Base-by-base conservation (phyloP, 2,797 vertebrate species). In the Phataginus tricuspis region DNA sequence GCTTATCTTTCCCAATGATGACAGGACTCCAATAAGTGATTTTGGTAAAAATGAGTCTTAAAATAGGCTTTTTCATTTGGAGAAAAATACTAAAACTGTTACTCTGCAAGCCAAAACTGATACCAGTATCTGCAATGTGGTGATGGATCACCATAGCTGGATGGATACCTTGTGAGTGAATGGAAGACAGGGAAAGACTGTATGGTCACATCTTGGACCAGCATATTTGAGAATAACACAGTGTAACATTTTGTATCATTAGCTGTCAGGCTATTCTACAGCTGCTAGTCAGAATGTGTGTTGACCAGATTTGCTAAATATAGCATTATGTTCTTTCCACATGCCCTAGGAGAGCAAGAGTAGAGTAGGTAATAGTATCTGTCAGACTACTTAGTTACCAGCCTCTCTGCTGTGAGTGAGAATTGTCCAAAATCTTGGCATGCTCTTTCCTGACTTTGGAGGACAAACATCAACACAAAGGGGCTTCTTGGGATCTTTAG, bases 241-340 rank as follows among this genome's bases (percentile, higher is more conserved):
- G 37, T 42, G 27, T 94, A 84, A 91, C 63, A 39, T 82, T 94
- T 90, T 96, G 53, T 96, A 86, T 87, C 90, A 39, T 96, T 87
- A 95, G 71, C 77, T 25, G 29, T 78, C 45, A 29, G 55, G 37
- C 23, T 86, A 15, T 79, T 90, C 71, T 72, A 68, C 31, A 4
- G 5, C 87, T 63, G 39, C 51, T 88, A 68, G 61, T 93, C 88
- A 97, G 91, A 93, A 71, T 0, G 1, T 72, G 21, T 85, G 90
- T 27, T 31, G 79, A 95, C 53, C 11, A 75, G n/a, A 59, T 90
- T 95, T 83, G 68, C 93, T 94, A 96, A 96, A 94, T 92, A 93
- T 34, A 97, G 77, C 34, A 39, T 12, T 78, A 55, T 94, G 45
- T 90, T 96, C 77, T 96, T 96, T 95, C 95, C 96, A 92, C 61